These are phyloP conservation scores for Aspidiotus destructor DNA, from an alignment of 2,888 invertebrate species.

Conservation along the genomic window DNA sequence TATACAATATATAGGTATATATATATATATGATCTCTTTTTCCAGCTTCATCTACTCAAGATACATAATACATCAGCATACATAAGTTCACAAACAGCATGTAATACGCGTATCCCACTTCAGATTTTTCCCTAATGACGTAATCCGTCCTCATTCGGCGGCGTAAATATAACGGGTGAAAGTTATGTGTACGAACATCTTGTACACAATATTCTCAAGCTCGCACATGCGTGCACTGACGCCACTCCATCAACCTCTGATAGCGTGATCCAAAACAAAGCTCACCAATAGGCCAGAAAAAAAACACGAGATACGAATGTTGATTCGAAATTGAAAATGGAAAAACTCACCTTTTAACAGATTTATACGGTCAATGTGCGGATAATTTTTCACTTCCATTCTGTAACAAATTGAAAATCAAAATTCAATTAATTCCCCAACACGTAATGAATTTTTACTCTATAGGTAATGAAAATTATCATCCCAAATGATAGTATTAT, in stretches of 20 bases:
- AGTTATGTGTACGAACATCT: background rate
- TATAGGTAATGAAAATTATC: too few relatives aligned
- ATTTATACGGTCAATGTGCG: constrained; percentile 14
- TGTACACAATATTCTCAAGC: too few relatives aligned
- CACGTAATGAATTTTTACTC: too few relatives aligned
- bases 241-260: too few relatives aligned
- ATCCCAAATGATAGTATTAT: too few relatives aligned
- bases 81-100: background rate
- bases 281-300: background rate
- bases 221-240: too few relatives aligned
- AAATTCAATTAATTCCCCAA: too few relatives aligned
- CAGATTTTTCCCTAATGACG: constrained; percentile 3
- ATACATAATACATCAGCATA: too few relatives aligned
- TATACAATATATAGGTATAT: too few relatives aligned
- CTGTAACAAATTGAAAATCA: constrained; percentile 15
- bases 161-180: constrained; percentile 4
- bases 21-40: background rate
- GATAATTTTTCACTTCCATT: constrained; percentile 26
- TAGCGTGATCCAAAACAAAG: too few relatives aligned
- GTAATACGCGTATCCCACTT: constrained; percentile 4
- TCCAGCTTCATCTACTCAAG: background rate
- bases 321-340: background rate
- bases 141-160: background rate
- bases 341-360: constrained; percentile 11
- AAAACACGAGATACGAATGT: background rate